Evolutionary conservation across 92 coral and sea anemone genomes (phyloP).

Genomic region (Pocillopora meandrina): DNA sequence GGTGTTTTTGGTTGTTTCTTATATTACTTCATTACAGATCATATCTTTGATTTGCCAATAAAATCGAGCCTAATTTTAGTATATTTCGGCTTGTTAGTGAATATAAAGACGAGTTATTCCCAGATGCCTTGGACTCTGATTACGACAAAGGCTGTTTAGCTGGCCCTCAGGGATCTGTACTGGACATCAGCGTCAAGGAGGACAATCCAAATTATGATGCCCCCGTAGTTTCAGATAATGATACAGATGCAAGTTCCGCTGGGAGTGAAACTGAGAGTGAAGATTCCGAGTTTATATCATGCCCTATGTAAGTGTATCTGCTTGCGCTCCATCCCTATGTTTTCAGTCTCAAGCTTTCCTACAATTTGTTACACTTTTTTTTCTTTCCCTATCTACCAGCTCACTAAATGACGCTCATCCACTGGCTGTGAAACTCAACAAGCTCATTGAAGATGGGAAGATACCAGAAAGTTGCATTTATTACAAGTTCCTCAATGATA

Average conservation of each 20-base stretch:
- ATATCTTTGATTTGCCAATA: slow-evolving; percentile 1
- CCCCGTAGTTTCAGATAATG: slow-evolving; percentile 33
- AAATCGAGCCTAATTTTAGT: slow-evolving; percentile 41
- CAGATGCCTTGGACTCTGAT: slow-evolving; percentile 40
- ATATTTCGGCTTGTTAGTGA: slow-evolving; percentile 34
- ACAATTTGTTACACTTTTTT: slow-evolving; percentile 18
- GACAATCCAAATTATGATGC: slow-evolving; percentile 32
- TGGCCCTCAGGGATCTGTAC: slow-evolving; percentile 44
- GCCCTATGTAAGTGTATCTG: slow-evolving; percentile 45
- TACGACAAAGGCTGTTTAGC: slow-evolving; percentile 34
- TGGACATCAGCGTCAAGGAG: slow-evolving; percentile 41
- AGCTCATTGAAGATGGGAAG: slow-evolving; percentile 54
- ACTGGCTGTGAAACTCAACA: slow-evolving; percentile 48
- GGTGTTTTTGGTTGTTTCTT: too few relatives aligned
- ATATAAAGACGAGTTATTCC: slow-evolving; percentile 20
- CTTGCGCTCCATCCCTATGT: slow-evolving; percentile 33
- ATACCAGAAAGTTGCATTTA: slow-evolving; percentile 30
- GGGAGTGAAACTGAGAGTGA: slow-evolving; percentile 46
- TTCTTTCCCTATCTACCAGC: neutral
- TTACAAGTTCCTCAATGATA: slow-evolving; percentile 46
- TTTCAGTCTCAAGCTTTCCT: slow-evolving; percentile 33
- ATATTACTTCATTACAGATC: slow-evolving; percentile 2
- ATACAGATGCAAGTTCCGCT: slow-evolving; percentile 16
- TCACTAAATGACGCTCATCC: slow-evolving; percentile 53
- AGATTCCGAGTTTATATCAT: slow-evolving; percentile 47